Base-by-base conservation (phyloP, 2,113 vertebrate species). In the Upupa epops region DNA sequence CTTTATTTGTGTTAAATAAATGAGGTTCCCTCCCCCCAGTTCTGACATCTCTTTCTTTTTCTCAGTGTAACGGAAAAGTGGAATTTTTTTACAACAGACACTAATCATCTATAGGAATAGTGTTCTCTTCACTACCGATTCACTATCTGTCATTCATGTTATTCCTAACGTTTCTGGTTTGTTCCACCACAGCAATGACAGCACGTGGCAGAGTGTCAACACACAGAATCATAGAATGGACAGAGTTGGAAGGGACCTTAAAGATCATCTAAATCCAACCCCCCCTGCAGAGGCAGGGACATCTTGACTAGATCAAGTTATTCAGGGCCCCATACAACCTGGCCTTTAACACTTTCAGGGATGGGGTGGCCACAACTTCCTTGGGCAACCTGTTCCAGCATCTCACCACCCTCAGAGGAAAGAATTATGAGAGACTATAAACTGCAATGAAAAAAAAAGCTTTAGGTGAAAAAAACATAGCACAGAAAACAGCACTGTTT, bases 1-100 rank as follows among this genome's bases (percentile, higher is more conserved):
- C 48, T 86, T 94, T 96, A 94, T 94, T 96, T 96, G 94, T 94
- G 83, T 86, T 89, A 92, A 82, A 89, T 72, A 73, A 83, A 91
- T 69, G 49, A 21, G 46, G 6, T 8, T 5, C 6, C 72, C 40
- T 42, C 40, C 40, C 40, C n/a, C 34, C 7, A 91, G 75, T 95
- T 84, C 58, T 75, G n/a, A 52, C 40, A 84, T 88, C 31, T 76
- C 84, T 72, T 83, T 89, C 76, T 92, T 58, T 70, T 88, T 72
- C 69, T 48, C 29, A 61, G 21, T 7, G 15, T 16, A 13, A 63
- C 19, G 9, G 40, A 8, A 77, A 76, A 86, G 77, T 22, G 4
- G n/a, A 15, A n/a, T n/a, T 40, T 65, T 58, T 77, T 83, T 56
- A 71, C 17, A 79, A 61, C 2, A 49, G 69, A 77, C 72, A 86